Conservation (phyloP, 2,888 invertebrate species). For the Cataglyphis rosenhaueri region DNA sequence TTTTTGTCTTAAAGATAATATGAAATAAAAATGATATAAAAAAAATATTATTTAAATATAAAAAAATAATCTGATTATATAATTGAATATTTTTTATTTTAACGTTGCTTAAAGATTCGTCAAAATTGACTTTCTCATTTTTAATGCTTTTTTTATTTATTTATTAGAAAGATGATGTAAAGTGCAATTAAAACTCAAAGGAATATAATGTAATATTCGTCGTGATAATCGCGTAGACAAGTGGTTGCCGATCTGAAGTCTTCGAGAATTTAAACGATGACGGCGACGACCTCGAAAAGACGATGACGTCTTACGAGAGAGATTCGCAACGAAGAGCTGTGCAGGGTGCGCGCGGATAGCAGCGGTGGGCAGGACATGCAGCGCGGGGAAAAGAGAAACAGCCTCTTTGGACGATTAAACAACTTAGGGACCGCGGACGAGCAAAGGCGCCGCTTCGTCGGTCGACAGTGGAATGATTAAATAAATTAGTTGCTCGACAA, state of each 20-base stretch:
- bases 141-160: not conserved
- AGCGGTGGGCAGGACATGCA: constrained; percentile 15
- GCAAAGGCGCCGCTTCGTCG: constrained; percentile 79
- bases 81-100: not conserved
- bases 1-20: not conserved
- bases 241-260: constrained; percentile 4
- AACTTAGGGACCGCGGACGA: constrained; percentile 74
- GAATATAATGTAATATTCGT: constrained; percentile 3
- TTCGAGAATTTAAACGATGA: constrained; percentile 62
- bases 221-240: constrained; percentile 26
- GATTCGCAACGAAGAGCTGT: constrained; percentile 62
- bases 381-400: constrained; percentile 65
- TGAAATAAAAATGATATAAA: not conserved
- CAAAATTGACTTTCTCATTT: constrained; percentile 2
- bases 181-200: constrained; percentile 11
- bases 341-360: constrained; percentile 28
- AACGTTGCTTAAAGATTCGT: not conserved
- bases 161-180: not conserved
- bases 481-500: constrained; percentile 84
- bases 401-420: constrained; percentile 78
- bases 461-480: constrained; percentile 82
- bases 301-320: constrained; percentile 53
- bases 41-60: not conserved
- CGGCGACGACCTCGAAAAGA: constrained; percentile 39
- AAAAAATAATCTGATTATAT: not conserved